Evolutionary conservation across 2,888 invertebrate species (phyloP), one percentile per base, ranked within the genome.

Genomic region (Dysmachus trigonus): DNA sequence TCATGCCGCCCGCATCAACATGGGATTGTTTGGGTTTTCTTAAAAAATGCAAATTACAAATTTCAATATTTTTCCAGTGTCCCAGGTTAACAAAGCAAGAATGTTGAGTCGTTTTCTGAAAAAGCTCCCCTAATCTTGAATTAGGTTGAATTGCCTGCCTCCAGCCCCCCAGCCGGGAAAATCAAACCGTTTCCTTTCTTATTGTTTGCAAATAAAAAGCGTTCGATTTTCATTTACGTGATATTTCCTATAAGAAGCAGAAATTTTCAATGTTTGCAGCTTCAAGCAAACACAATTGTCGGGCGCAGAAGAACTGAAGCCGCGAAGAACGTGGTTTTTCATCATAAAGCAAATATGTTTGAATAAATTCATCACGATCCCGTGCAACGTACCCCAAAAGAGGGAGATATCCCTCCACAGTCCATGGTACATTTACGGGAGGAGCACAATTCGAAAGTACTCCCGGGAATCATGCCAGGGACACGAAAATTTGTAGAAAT

Each of bases 261-360:
- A 62, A 62, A 62, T 62, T 62, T 62, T 62, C 62, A 62, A 27
- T 62, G 62, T 62, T 62, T 62, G 22, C 62, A 62, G 62, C 62
- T 62, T 7, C 62, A 8, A 27, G 62, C 27, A 62, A 62, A 62
- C 10, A 62, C 22, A 62, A 62, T 62, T 62, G 62, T 62, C 27
- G 22, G 62, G 62, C 2, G 22, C 22, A 62, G 62, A 18, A 77
- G 30, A 47, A 77, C 27, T 47, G 27, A 27, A 77, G 35, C 77
- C 77, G n/a, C 77, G 47, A 47, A 27, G 47, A 77, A 77, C 47
- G 47, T 77, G 77, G 47, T 77, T 77, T 77, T 47, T 77, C 77
- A 77, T 77, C 77, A 77, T 77, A 47, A 47, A 77, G 77, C 77
- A 77, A 77, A 77, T 77, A 77, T 47, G 77, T 77, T 77, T 77